Conservation (phyloP, 2,797 vertebrate species). For the Anolis apletophallus region DNA sequence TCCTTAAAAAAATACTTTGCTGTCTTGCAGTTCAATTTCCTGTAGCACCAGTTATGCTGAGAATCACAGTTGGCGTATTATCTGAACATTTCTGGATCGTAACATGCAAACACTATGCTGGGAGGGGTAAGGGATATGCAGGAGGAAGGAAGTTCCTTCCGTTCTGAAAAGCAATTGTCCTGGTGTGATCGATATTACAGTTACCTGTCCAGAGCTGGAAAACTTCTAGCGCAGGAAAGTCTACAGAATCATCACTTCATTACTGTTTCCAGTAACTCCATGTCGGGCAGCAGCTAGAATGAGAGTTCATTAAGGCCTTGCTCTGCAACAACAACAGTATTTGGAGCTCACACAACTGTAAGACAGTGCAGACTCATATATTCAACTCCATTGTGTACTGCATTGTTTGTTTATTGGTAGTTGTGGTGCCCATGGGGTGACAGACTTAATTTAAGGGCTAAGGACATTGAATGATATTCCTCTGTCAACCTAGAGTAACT, state of each 20-base stretch:
- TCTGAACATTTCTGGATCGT: conserved; percentile 62
- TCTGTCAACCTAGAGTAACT: neutral
- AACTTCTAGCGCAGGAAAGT: conserved; percentile 62
- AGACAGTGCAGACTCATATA: neutral
- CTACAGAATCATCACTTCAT: conserved; percentile 58
- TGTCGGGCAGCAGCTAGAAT: conserved; percentile 65
- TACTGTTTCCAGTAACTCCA: conserved; percentile 47
- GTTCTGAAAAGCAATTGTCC: conserved; percentile 69
- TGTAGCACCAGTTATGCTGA: conserved; percentile 68
- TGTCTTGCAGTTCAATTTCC: conserved; percentile 80
- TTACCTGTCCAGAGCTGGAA: conserved; percentile 67
- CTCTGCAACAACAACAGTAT: conserved; percentile 42
- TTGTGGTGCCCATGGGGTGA: too few relatives aligned
- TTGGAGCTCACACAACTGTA: neutral
- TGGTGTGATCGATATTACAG: conserved; percentile 71
- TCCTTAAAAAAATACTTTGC: conserved; percentile 67
- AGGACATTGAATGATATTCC: neutral
- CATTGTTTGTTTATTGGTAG: neutral
- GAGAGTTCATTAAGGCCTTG: conserved; percentile 48
- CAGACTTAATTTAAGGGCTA: neutral
- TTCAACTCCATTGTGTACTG: conserved; percentile 17
- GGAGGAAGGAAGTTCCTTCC: conserved; percentile 68
- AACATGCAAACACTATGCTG: conserved; percentile 58
- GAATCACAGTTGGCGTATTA: conserved; percentile 71
- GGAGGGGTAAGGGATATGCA: conserved; percentile 62